These are phyloP conservation scores for Drosophila ohnishii DNA, from an alignment of 1,140 invertebrate genomes.

Conservation along the genomic window DNA sequence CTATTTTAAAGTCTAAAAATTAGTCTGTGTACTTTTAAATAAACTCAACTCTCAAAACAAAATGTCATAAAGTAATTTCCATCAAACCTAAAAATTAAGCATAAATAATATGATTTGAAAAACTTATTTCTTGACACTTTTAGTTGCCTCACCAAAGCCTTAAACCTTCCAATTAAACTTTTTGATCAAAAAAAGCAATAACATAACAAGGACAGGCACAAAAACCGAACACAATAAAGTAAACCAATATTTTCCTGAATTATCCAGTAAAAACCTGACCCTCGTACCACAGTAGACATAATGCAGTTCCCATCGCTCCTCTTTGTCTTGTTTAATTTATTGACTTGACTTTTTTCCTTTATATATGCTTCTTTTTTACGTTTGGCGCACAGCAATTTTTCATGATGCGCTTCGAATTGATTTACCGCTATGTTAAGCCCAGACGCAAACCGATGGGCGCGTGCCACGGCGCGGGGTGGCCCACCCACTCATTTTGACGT, in stretches of 20 bases:
- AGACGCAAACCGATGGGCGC: slow-evolving; percentile 23
- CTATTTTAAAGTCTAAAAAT: too few species aligned
- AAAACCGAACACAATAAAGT: background rate
- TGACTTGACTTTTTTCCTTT: slow-evolving; percentile 20
- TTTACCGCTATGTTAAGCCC: slow-evolving; percentile 38
- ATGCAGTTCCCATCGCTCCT: slow-evolving; percentile 10
- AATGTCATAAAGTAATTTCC: background rate
- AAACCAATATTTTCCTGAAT: background rate
- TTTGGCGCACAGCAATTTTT: slow-evolving; percentile 34
- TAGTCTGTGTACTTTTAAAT: too few species aligned
- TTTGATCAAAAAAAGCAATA: background rate
- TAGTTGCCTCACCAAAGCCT: too few species aligned
- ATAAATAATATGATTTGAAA: too few species aligned
- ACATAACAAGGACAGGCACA: background rate
- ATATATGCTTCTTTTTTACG: slow-evolving; percentile 2
- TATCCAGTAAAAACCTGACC: background rate
- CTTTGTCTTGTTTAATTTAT: slow-evolving; percentile 43
- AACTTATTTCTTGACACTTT: too few species aligned
- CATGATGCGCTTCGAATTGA: slow-evolving; percentile 35
- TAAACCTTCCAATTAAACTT: background rate
- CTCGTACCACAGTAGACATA: slow-evolving; percentile 7
- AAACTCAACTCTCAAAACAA: too few species aligned
- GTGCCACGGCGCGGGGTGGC: slow-evolving; percentile 1
- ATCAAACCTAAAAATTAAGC: background rate
- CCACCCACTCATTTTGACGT: slow-evolving; percentile 20